A percentile compares a stretch with the other conserved stretches of the same genome.
Evolutionary conservation across 1,140 invertebrate genomes (phyloP).

Genomic region (Camponotus vicinus): DNA sequence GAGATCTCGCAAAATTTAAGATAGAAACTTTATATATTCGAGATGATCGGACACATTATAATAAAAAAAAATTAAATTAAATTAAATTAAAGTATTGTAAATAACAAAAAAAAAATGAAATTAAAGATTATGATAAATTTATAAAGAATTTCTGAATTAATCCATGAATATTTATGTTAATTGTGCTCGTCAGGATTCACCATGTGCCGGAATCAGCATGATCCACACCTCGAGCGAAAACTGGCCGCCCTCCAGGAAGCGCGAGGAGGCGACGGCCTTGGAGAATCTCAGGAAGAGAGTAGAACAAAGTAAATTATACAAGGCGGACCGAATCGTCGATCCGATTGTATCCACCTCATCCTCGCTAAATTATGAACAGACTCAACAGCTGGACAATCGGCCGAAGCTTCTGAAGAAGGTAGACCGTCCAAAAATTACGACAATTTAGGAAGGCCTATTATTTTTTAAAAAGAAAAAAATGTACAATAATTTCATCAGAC

Average conservation of each 20-base stretch:
- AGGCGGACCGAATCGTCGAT: conserved; percentile 76
- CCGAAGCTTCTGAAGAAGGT: conserved; percentile 85
- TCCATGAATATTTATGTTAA: background rate
- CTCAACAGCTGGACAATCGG: conserved; percentile 82
- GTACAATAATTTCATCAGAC: conserved; percentile 28
- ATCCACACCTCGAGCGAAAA: conserved; percentile 83
- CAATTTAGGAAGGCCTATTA: background rate
- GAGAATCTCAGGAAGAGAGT: conserved; percentile 84
- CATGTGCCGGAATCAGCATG: conserved; percentile 79
- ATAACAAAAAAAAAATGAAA: too few species aligned
- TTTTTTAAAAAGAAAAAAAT: background rate
- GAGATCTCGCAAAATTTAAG: too few species aligned
- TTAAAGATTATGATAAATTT: background rate
- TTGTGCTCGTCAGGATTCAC: conserved; percentile 75
- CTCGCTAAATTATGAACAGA: conserved; percentile 68
- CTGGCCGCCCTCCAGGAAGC: conserved; percentile 84
- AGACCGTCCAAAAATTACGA: conserved; percentile 12
- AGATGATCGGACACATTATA: too few species aligned
- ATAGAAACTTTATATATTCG: too few species aligned
- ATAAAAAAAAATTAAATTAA: too few species aligned
- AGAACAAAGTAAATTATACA: conserved; percentile 82
- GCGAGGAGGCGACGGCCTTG: conserved; percentile 84
- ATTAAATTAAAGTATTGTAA: too few species aligned
- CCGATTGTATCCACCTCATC: conserved; percentile 68
- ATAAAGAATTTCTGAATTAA: background rate